phyloP scores from a whole-genome alignment of 64 coral and sea anemone genomes.

The Trachythela sp. region DNA sequence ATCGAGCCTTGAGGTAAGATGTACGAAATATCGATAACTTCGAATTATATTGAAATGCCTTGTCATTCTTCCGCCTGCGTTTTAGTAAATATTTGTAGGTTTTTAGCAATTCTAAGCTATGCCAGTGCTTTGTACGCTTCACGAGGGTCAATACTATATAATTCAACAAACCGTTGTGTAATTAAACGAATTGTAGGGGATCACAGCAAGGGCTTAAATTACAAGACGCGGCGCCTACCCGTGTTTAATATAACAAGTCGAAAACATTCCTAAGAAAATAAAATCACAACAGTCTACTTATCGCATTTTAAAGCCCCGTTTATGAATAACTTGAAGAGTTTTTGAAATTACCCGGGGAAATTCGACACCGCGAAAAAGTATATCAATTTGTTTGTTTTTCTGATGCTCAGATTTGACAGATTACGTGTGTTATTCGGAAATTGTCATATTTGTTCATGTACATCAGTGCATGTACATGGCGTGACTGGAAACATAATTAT shows the following conservation, averaged over 20 bases:
- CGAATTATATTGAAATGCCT: background rate
- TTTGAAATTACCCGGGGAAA: background rate
- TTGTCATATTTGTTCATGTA: background rate
- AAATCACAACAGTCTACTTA: background rate
- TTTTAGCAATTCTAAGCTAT: background rate
- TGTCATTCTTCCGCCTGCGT: background rate
- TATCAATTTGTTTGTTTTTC: background rate
- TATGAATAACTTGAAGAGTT: background rate
- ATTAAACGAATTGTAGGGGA: background rate
- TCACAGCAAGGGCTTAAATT: background rate
- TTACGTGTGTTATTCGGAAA: background rate
- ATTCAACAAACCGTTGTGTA: background rate
- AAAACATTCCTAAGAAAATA: background rate
- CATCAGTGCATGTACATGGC: background rate
- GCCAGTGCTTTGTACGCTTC: background rate
- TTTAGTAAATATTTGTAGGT: background rate
- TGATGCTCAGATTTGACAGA: background rate
- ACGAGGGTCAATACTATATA: background rate
- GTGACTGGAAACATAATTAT: too few relatives aligned
- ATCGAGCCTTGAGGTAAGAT: background rate
- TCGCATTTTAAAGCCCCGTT: background rate
- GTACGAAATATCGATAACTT: too few relatives aligned
- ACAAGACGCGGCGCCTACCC: background rate
- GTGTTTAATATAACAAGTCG: background rate
- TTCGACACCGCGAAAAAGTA: background rate